Base-by-base conservation (phyloP, 2,797 vertebrate genomes). In the Glyptemys insculpta region DNA sequence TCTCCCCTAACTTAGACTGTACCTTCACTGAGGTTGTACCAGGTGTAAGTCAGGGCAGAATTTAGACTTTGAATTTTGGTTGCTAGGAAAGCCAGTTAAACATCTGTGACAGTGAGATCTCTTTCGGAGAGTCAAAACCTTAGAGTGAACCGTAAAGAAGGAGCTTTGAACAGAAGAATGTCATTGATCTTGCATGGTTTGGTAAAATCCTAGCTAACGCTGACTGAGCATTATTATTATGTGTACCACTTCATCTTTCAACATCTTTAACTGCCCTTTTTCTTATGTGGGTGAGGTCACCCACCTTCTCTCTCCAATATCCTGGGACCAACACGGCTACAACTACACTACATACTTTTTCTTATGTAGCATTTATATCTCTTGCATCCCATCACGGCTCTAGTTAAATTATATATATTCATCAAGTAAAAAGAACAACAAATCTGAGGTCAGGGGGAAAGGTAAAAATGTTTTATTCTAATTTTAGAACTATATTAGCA, bases 121-220 rank as follows among this genome's bases (percentile, higher is more conserved):
- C 15, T 62, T 65, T 83, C 21, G 18, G 5, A 31, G 82, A 5
- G 25, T 23, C 56, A 79, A 85, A 92, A 89, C 50, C 16, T 84
- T 41, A 85, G n/a, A 91, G 83, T 74, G 31, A 97, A 54, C 34
- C 4, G 54, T 34, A 65, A 10, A 10, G 41, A 25, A 92, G 34
- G 41, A 29, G 86, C 68, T 41, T 37, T 34, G 2, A 65, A 95
- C 23, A 80, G 90, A 65, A 88, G 88, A 90, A 47, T 4, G 0
- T n/a, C 88, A 87, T 59, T 79, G 7, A 37, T 72, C 10, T 79
- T 91, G 56, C 21, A 80, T 18, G 12, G 78, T 12, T 7, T 68
- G 12, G 34, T 94, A 80, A 96, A 93, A 89, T 88, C 8, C 27
- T 88, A 74, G 27, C 25, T 91, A 19, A 34, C 15, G 90, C 86